Percentiles rank a stretch among this genome's conserved stretches.
Evolutionary conservation across 2,113 vertebrate genomes (phyloP).

Genomic region (Marmota flaviventris): DNA sequence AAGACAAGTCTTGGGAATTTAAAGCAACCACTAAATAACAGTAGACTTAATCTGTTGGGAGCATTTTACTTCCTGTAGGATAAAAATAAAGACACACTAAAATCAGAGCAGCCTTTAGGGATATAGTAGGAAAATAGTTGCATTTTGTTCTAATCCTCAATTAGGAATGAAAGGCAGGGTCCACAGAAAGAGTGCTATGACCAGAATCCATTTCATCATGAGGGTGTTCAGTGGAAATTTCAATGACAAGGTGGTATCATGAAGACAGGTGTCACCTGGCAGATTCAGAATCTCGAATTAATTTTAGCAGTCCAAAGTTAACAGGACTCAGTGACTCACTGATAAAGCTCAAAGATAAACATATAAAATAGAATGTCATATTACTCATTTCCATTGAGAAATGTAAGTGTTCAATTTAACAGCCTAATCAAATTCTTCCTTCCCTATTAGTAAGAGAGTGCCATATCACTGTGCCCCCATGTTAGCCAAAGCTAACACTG

Average conservation of each 20-base stretch:
- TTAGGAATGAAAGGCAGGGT: too few relatives aligned
- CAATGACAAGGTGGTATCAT: background rate
- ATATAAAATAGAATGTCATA: background rate
- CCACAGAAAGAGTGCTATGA: background rate
- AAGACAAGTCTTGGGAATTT: slow-evolving; percentile 28
- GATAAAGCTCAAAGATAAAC: background rate
- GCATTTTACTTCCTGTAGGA: slow-evolving; percentile 26
- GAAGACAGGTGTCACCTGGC: background rate
- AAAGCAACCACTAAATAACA: background rate
- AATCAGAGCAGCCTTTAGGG: slow-evolving; percentile 29
- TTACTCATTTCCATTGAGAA: background rate
- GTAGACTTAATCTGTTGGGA: background rate
- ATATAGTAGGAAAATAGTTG: background rate
- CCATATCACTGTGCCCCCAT: accelerated
- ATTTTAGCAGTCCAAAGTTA: background rate
- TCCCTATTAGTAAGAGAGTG: background rate
- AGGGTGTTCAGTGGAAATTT: background rate
- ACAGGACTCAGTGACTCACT: background rate
- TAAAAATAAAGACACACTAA: slow-evolving; percentile 46
- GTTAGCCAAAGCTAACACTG: background rate
- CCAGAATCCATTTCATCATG: background rate
- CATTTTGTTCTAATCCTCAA: background rate
- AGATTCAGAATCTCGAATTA: background rate
- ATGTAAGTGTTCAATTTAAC: background rate
- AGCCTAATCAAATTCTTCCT: background rate